Evolutionary conservation across 1,140 invertebrate species (phyloP).

Genomic region (Ditylenchus dipsaci): DNA sequence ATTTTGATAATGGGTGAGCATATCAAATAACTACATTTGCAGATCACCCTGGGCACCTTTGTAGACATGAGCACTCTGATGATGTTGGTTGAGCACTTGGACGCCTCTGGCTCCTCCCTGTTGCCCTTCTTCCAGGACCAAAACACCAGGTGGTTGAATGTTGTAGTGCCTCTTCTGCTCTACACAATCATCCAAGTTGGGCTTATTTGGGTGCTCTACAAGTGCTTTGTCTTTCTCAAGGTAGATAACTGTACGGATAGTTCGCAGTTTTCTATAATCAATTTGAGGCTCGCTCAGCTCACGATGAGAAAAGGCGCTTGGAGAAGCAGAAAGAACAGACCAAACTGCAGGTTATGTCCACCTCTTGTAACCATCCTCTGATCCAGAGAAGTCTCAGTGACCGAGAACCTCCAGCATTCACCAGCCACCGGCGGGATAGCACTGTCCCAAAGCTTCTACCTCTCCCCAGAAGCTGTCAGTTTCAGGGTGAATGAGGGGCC

Average conservation of each 20-base stretch:
- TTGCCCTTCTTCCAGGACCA: not conserved
- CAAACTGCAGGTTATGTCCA: not conserved
- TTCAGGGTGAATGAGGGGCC: not conserved
- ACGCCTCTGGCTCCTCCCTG: not conserved
- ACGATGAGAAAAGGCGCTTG: not conserved
- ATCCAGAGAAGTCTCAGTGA: not conserved
- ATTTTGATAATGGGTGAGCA: too few relatives aligned
- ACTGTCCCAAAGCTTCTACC: not conserved
- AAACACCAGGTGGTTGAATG: slow-evolving; percentile 5
- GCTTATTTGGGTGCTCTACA: slow-evolving; percentile 12
- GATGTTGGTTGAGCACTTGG: slow-evolving; percentile 11
- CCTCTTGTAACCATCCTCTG: not conserved
- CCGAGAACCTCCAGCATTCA: not conserved
- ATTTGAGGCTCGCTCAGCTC: not conserved
- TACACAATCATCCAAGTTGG: slow-evolving; percentile 4
- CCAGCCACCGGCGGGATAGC: not conserved
- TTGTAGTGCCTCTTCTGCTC: slow-evolving; percentile 2
- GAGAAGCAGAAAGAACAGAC: not conserved
- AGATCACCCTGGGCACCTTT: slow-evolving; percentile 15
- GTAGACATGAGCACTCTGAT: slow-evolving; percentile 12
- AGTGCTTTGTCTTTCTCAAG: slow-evolving; percentile 13
- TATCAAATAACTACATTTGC: slow-evolving; percentile 2
- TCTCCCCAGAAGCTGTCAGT: not conserved
- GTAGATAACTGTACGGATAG: too few relatives aligned
- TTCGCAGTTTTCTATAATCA: not conserved